Conservation (phyloP, 2,113 vertebrate species). For the Mixornis gularis region DNA sequence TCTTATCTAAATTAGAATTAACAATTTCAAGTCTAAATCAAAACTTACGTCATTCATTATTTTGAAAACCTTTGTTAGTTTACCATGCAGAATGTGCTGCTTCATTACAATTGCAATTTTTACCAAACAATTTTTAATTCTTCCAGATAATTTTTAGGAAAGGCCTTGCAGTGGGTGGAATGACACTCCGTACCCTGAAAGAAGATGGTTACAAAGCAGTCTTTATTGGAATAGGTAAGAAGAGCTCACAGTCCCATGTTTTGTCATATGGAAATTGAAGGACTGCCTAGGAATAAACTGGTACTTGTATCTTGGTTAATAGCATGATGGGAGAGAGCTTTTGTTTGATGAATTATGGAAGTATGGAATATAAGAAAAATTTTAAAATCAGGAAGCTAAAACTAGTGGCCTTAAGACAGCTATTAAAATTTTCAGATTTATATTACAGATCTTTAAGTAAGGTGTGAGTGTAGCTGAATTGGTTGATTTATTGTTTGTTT, state of each 20-base stretch:
- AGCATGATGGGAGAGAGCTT: background rate
- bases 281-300: background rate
- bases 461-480: background rate
- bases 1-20: background rate
- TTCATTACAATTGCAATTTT: background rate
- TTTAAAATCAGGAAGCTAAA: background rate
- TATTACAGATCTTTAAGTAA: background rate
- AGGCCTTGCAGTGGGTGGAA: slow-evolving; percentile 76
- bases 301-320: background rate
- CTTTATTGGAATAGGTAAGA: slow-evolving; percentile 91
- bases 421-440: background rate
- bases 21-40: background rate
- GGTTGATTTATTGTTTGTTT: background rate
- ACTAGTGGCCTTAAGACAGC: background rate
- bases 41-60: background rate
- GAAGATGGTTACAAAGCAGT: slow-evolving; percentile 79
- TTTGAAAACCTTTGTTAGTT: background rate
- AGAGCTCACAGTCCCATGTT: background rate
- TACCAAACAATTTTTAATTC: slow-evolving; percentile 2
- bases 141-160: slow-evolving; percentile 81
- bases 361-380: background rate
- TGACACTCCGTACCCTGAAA: slow-evolving; percentile 81
- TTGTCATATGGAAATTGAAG: background rate
- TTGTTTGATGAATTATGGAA: background rate
- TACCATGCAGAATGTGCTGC: background rate